Conservation (phyloP, 2,888 invertebrate species). For the Clepsis dumicolana region DNA sequence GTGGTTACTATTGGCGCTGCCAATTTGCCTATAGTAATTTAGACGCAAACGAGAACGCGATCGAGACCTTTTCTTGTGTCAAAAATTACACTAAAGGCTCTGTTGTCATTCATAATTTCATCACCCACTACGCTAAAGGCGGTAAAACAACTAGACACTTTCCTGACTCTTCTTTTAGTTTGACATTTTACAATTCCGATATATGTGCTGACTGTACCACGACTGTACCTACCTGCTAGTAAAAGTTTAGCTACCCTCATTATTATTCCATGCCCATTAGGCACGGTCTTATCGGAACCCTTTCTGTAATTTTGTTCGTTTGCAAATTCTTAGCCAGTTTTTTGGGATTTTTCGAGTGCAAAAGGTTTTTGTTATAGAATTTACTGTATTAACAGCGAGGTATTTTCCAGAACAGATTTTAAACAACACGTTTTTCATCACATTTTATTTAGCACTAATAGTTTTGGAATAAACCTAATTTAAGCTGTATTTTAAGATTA, state of each 20-base stretch:
- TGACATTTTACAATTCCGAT: neutral
- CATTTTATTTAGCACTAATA: neutral
- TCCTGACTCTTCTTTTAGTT: neutral
- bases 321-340: constrained; percentile 26
- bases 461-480: too few relatives aligned
- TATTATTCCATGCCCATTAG: constrained; percentile 39
- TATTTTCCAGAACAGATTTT: neutral
- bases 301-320: constrained; percentile 34
- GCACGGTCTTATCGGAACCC: constrained; percentile 35
- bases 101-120: too few relatives aligned
- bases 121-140: too few relatives aligned
- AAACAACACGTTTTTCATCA: too few relatives aligned
- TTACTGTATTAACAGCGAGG: neutral
- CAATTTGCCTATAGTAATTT: too few relatives aligned
- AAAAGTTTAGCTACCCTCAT: constrained; percentile 22
- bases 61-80: too few relatives aligned
- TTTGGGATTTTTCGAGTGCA: constrained; percentile 1
- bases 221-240: too few relatives aligned
- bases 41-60: too few relatives aligned
- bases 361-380: neutral
- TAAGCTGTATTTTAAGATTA: too few relatives aligned
- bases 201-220: neutral
- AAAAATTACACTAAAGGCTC: too few relatives aligned
- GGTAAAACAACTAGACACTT: too few relatives aligned
- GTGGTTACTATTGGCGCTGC: too few relatives aligned